Evolutionary conservation across 2,888 invertebrate species (phyloP), one percentile per base, ranked within the genome.

Genomic region (Agrenia bidenticulata): DNA sequence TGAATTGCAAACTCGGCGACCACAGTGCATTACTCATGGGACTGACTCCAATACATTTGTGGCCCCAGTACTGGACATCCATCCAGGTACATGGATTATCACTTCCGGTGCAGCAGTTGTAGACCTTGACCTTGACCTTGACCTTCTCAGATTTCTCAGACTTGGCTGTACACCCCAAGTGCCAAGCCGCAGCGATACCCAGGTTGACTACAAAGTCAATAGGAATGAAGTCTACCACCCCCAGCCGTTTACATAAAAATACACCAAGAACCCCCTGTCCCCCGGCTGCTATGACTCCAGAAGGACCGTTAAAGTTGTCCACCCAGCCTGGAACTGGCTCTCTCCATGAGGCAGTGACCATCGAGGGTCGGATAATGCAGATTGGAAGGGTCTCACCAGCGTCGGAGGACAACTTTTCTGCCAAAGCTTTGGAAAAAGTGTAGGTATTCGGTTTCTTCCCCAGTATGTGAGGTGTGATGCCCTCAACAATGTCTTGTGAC

Each of bases 371-470:
- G 32, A 85, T 79, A 63, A 84, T 82, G 49, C 81, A 81, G 5
- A 83, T 75, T 13, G 84, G 84, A 37, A 85, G 77, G 17, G 77
- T 77, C 2, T 73, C 73, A 1, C 80, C 81, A 69, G 83, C 81
- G 54, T 81, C 79, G 2, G 79, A 73, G 24, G 84, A 76, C 63
- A 82, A 68, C 56, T 79, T 78, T 75, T 84, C 84, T 0, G 83
- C 84, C 53, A 85, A 72, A 51, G 84, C 83, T 77, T 84, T 84
- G 1, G 84, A 84, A 75, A 79, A 82, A 0, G 84, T 84, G 79
- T 85, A 84, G 0, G 84, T 83, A 77, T 84, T 85, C 1, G 84
- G 84, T 41, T 82, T 80, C 53, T 79, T 77, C 1, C 81, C 81
- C 19, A n/a, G n/a, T n/a, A n/a, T n/a, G n/a, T n/a, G n/a, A n/a